Evolutionary conservation across 2,888 invertebrate species (phyloP).

Genomic region (Parapristionchus giblindavisi): DNA sequence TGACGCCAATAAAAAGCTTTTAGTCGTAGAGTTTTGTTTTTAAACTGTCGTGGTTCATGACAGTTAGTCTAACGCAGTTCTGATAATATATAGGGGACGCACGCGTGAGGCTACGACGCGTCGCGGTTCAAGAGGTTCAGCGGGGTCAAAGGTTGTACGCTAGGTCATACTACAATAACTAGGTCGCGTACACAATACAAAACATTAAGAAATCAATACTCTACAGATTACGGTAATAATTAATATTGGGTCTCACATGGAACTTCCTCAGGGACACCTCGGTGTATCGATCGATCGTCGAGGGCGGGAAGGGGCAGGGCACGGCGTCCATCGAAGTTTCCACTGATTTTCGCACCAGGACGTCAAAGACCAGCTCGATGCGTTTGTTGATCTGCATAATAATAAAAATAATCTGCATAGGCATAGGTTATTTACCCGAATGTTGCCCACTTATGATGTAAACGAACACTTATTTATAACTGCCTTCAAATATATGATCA

Average conservation of each 20-base stretch:
- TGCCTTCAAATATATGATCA: too few species aligned
- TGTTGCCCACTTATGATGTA: too few species aligned
- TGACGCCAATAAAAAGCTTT: too few species aligned
- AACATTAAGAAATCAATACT: background rate
- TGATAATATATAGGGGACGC: too few species aligned
- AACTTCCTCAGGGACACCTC: conserved; percentile 25
- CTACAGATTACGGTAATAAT: too few species aligned
- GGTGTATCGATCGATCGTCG: conserved; percentile 24
- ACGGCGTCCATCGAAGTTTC: conserved; percentile 14
- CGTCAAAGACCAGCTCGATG: conserved; percentile 8
- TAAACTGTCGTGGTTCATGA: too few species aligned
- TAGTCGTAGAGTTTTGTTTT: too few species aligned
- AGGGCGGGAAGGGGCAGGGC: background rate
- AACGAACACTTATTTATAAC: too few species aligned
- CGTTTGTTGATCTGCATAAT: background rate
- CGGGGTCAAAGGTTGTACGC: background rate
- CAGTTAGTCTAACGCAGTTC: too few species aligned
- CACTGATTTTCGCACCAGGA: background rate
- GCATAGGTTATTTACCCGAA: too few species aligned
- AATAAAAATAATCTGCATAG: too few species aligned
- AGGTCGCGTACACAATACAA: background rate
- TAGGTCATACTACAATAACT: background rate
- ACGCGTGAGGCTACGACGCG: too few species aligned
- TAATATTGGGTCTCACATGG: conserved; percentile 12
- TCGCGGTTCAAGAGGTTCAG: background rate